These are phyloP conservation scores for Mermis nigrescens DNA, from an alignment of 2,888 invertebrate species.

Conservation along the genomic window DNA sequence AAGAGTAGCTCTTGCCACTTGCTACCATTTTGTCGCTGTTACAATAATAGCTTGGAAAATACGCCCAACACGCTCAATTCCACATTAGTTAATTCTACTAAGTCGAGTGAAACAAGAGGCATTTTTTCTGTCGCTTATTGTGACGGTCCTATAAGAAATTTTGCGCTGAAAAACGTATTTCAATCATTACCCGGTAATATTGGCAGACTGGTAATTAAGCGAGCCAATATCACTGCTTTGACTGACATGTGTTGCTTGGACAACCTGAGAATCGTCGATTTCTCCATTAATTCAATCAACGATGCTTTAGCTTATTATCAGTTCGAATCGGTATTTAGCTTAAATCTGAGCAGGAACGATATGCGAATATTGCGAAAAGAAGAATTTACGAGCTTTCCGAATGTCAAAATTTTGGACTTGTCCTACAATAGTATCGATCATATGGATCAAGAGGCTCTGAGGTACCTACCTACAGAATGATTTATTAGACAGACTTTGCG, in stretches of 20 bases:
- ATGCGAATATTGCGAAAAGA: conserved; percentile 6
- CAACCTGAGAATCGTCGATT: neutral
- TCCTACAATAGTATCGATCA: neutral
- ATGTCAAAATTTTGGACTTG: conserved; percentile 5
- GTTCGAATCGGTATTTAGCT: neutral
- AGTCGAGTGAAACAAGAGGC: too few species aligned
- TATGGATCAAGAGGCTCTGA: conserved; percentile 5
- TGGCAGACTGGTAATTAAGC: neutral
- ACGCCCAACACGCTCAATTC: too few species aligned
- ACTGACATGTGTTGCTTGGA: conserved; percentile 1
- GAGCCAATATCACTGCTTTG: neutral
- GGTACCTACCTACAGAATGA: too few species aligned
- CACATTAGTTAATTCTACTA: too few species aligned
- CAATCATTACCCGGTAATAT: neutral
- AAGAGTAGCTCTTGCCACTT: too few species aligned
- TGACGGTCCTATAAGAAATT: too few species aligned
- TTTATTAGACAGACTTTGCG: too few species aligned
- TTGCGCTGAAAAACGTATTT: neutral
- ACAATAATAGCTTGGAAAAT: too few species aligned
- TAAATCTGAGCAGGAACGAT: conserved; percentile 6
- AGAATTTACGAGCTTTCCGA: conserved; percentile 11
- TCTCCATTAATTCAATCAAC: neutral
- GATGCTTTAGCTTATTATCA: neutral
- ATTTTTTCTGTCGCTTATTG: too few species aligned
- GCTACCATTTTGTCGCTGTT: too few species aligned